Conservation (phyloP, 2,797 vertebrate species). For the Ataeniobius toweri region DNA sequence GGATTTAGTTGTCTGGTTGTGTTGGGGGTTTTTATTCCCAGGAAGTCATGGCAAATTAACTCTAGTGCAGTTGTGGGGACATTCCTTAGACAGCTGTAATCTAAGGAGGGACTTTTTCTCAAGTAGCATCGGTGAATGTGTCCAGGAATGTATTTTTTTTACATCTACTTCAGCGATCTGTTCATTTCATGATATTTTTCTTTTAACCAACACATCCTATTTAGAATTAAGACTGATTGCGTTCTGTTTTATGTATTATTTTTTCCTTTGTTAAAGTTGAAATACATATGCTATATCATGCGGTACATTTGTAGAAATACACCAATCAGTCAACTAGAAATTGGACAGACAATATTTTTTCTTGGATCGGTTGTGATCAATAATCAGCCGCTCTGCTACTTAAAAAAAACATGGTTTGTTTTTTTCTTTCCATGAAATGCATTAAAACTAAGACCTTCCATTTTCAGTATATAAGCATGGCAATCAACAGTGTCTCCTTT, state of each 20-base stretch:
- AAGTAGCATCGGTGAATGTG: not conserved
- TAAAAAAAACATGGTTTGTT: not conserved
- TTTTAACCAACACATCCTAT: slow-evolving; percentile 3
- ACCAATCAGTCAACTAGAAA: no score
- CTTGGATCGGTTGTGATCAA: not conserved
- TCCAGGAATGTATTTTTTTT: not conserved
- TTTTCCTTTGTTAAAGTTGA: slow-evolving; percentile 6
- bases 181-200: slow-evolving; percentile 3
- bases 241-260: not conserved
- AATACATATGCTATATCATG: not conserved
- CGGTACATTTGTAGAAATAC: not conserved
- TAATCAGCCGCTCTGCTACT: not conserved
- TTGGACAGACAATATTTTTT: not conserved
- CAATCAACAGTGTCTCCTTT: not conserved
- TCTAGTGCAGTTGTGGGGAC: not conserved
- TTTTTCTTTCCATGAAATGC: not conserved
- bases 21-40: slow-evolving; percentile 10
- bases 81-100: not conserved
- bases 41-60: not conserved
- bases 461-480: not conserved
- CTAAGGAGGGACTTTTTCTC: slow-evolving; percentile 8
- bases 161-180: not conserved
- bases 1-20: slow-evolving; percentile 9
- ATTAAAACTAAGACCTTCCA: not conserved
- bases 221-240: slow-evolving; percentile 11